Conservation (phyloP, 2,797 vertebrate species). For the Fringilla coelebs region DNA sequence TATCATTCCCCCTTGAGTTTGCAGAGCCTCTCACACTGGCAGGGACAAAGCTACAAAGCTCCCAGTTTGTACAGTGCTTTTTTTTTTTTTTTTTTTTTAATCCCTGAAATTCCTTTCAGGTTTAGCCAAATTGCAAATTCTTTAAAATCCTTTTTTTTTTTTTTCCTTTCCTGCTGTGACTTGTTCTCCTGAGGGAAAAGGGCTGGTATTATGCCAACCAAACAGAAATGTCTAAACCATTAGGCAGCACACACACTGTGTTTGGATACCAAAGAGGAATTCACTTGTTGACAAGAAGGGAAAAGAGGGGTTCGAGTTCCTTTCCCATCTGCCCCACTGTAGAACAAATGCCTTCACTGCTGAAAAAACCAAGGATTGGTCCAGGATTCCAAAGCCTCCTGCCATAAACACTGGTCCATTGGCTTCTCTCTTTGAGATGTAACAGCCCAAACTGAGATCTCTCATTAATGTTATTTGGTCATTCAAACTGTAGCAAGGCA, state of each 20-base stretch:
- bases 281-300: not conserved
- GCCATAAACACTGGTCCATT: not conserved
- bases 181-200: not conserved
- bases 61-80: not conserved
- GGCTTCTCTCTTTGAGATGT: not conserved
- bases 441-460: not conserved
- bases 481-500: not conserved
- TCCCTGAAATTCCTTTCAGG: not conserved
- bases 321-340: not conserved
- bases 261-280: not conserved
- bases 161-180: not conserved
- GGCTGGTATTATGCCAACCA: not conserved
- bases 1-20: not conserved
- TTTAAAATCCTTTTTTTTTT: not conserved
- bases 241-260: not conserved
- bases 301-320: not conserved
- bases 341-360: not conserved
- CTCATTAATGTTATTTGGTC: not conserved
- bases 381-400: rapidly evolving
- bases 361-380: not conserved
- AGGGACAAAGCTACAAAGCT: not conserved
- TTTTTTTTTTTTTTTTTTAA: not conserved
- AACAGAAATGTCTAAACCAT: not conserved
- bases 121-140: constrained; percentile 1
- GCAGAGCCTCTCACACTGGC: not conserved